These are phyloP conservation scores for Clepsis dumicolana DNA, from an alignment of 2,888 invertebrate species.

Conservation along the genomic window DNA sequence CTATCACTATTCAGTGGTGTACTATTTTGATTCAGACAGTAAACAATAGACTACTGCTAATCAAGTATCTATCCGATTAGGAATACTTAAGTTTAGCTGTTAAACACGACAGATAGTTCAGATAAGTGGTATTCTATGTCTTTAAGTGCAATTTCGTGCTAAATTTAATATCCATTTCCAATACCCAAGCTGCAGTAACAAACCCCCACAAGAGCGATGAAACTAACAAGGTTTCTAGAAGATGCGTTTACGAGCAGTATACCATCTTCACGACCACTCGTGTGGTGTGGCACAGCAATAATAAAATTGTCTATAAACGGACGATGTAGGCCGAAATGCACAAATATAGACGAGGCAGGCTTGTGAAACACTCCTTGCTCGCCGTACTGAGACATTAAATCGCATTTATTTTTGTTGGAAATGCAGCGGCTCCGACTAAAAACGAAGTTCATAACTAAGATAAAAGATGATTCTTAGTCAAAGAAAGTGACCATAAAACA, in stretches of 20 bases:
- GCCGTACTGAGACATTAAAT: background rate
- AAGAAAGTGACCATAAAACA: background rate
- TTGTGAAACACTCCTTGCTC: slow-evolving; percentile 3
- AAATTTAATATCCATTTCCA: slow-evolving; percentile 4
- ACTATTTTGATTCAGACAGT: slow-evolving; percentile 23
- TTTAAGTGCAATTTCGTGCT: background rate
- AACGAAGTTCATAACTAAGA: background rate
- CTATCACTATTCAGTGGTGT: slow-evolving; percentile 25
- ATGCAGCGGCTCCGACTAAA: background rate
- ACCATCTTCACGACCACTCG: slow-evolving; percentile 18
- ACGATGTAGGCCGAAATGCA: slow-evolving; percentile 32
- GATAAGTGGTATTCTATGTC: background rate
- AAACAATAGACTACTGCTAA: background rate
- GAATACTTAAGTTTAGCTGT: background rate
- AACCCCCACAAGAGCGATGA: slow-evolving; percentile 18
- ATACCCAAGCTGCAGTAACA: background rate
- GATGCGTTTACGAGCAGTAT: slow-evolving; percentile 24
- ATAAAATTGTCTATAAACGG: slow-evolving; percentile 43
- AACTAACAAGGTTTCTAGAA: slow-evolving; percentile 3
- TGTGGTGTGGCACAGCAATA: slow-evolving; percentile 8
- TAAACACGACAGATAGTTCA: background rate
- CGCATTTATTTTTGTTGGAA: background rate
- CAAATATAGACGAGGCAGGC: slow-evolving; percentile 27
- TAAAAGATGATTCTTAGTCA: slow-evolving; percentile 1
- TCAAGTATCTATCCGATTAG: background rate